Evolutionary conservation across 53 echinoderm and acorn worm genomes (phyloP).

Genomic region (Pentamera pediparva): DNA sequence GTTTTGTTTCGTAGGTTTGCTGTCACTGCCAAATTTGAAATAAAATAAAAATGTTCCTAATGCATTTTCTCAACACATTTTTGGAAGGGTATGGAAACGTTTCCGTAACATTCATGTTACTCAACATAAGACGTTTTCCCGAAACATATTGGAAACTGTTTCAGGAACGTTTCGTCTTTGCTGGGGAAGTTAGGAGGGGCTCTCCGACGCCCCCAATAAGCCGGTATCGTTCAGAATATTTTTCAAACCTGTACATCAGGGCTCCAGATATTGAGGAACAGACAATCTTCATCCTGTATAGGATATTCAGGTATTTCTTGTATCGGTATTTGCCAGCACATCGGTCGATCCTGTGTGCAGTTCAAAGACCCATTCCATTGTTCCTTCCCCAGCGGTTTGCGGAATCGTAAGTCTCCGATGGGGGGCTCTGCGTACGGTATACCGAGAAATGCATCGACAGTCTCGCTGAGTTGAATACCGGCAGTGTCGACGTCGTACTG

Average conservation of each 20-base stretch:
- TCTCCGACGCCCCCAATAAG: no score
- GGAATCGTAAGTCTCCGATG: constrained; percentile 51
- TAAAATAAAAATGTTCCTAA: no score
- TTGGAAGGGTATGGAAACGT: no score
- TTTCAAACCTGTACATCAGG: constrained; percentile 37
- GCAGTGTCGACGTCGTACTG: background rate
- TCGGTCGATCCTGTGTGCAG: constrained; percentile 52
- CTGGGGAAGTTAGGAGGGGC: no score
- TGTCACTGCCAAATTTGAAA: no score
- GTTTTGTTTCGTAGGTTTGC: no score
- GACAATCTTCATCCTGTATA: constrained; percentile 44
- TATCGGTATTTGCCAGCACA: constrained; percentile 40
- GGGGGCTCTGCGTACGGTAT: constrained; percentile 85
- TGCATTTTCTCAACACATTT: no score
- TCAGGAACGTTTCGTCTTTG: no score
- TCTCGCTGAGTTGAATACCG: constrained; percentile 12
- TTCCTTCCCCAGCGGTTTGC: constrained; percentile 38
- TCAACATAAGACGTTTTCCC: no score
- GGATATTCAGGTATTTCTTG: constrained; percentile 32
- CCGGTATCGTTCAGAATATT: no score
- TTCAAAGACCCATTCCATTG: constrained; percentile 59
- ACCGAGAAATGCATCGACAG: constrained; percentile 60
- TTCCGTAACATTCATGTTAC: no score
- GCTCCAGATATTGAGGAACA: constrained; percentile 49
- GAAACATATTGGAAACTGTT: no score